These are phyloP conservation scores for Octopus bimaculoides DNA, from an alignment of 1,140 invertebrate genomes.

Conservation along the genomic window DNA sequence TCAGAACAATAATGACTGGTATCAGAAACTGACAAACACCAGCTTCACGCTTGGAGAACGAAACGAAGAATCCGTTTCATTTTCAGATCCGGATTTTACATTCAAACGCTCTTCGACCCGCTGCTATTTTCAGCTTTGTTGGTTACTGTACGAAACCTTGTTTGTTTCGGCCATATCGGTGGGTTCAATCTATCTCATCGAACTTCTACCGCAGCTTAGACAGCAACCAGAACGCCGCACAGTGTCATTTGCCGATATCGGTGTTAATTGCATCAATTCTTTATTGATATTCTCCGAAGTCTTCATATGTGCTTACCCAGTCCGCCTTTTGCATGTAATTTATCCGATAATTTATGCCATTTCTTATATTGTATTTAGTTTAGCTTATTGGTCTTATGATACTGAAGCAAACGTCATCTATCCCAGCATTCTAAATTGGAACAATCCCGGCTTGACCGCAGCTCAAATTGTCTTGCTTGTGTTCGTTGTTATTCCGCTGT, in stretches of 20 bases:
- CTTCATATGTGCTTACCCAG: slow-evolving; percentile 30
- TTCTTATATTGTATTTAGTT: slow-evolving; percentile 35
- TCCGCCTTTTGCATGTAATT: slow-evolving; percentile 38
- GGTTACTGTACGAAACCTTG: slow-evolving; percentile 34
- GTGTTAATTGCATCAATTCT: slow-evolving; percentile 38
- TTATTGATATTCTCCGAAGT: slow-evolving; percentile 37
- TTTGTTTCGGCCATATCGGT: slow-evolving; percentile 30
- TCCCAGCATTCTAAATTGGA: slow-evolving; percentile 41
- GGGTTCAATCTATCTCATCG: slow-evolving; percentile 35
- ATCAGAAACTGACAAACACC: not conserved
- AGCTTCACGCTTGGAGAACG: not conserved
- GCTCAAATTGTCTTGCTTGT: slow-evolving; percentile 21
- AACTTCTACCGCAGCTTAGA: slow-evolving; percentile 24
- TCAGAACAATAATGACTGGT: not conserved
- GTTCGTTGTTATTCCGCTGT: slow-evolving; percentile 29
- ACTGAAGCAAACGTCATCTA: slow-evolving; percentile 35
- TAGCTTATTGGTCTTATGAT: slow-evolving; percentile 39
- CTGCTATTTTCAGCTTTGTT: slow-evolving; percentile 34
- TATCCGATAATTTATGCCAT: slow-evolving; percentile 33
- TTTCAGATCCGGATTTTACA: not conserved
- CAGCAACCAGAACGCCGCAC: not conserved
- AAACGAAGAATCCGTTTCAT: not conserved
- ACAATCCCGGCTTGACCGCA: slow-evolving; percentile 29
- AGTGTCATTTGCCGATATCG: slow-evolving; percentile 21
- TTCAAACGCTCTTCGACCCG: slow-evolving; percentile 1